Conservation (phyloP, 2,888 invertebrate genomes). For the Stomorhina lunata region DNA sequence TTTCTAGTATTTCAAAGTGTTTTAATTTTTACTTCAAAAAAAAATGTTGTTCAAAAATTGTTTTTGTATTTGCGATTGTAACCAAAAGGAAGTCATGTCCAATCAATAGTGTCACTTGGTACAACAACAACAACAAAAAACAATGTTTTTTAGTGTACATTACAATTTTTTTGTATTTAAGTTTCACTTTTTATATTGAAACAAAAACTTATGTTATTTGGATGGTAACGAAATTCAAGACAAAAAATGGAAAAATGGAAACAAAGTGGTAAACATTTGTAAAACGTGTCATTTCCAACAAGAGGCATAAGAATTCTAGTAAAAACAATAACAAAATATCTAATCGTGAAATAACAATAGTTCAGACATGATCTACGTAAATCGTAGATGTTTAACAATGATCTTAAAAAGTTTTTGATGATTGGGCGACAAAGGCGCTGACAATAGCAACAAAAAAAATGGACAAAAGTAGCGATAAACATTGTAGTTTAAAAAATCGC, state of each 20-base stretch:
- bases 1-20: conserved; percentile 1
- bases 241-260: conserved; percentile 33
- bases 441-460: background rate
- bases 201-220: background rate
- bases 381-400: conserved; percentile 37
- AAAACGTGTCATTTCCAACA: conserved; percentile 58
- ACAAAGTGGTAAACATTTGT: conserved; percentile 63
- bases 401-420: conserved; percentile 26
- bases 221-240: background rate
- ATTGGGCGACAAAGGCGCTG: conserved; percentile 1
- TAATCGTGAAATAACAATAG: conserved; percentile 64
- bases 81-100: conserved; percentile 56
- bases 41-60: background rate
- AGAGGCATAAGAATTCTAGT: conserved; percentile 28
- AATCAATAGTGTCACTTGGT: conserved; percentile 49
- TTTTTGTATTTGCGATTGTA: conserved; percentile 5
- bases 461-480: too few species aligned
- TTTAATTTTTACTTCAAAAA: background rate
- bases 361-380: conserved; percentile 58
- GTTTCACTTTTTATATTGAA: too few species aligned
- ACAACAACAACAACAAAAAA: background rate
- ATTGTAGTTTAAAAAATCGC: too few species aligned
- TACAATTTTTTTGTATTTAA: too few species aligned
- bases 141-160: background rate
- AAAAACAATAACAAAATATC: conserved; percentile 50